Evolutionary conservation across 2,797 vertebrate genomes (phyloP).

Genomic region (Aplochiton taeniatus): DNA sequence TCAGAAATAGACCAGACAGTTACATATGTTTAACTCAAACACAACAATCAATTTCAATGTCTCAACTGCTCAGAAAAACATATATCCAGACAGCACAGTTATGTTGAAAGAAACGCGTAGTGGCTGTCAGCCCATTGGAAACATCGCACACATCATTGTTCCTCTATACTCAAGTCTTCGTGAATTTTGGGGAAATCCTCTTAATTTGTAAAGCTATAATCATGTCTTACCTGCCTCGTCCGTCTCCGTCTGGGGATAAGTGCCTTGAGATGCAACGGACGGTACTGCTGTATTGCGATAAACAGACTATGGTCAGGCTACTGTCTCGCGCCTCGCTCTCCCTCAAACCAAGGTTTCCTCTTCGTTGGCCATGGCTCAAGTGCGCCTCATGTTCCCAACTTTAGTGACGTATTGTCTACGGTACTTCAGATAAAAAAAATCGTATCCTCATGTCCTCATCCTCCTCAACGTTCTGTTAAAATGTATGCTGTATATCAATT

Average conservation of each 20-base stretch:
- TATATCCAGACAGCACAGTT: too few relatives aligned
- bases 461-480: too few relatives aligned
- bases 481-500: too few relatives aligned
- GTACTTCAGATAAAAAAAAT: too few relatives aligned
- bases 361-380: neutral
- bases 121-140: too few relatives aligned
- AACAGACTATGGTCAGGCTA: conserved; percentile 40
- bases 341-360: conserved; percentile 13
- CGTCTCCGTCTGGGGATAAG: conserved; percentile 70
- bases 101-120: too few relatives aligned
- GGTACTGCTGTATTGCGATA: conserved; percentile 72
- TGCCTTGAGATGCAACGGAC: conserved; percentile 67
- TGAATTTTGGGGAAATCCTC: conserved; percentile 7
- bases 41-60: too few relatives aligned
- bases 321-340: conserved; percentile 27
- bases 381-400: neutral
- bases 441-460: too few relatives aligned
- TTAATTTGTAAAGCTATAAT: conserved; percentile 24
- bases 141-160: too few relatives aligned
- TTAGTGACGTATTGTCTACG: neutral
- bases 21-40: too few relatives aligned
- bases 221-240: conserved; percentile 78
- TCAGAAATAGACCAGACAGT: too few relatives aligned
- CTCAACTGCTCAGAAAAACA: too few relatives aligned
- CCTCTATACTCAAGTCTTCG: neutral